Evolutionary conservation across 2,888 invertebrate genomes (phyloP).

Genomic region (Heteromyza rotundicornis): DNA sequence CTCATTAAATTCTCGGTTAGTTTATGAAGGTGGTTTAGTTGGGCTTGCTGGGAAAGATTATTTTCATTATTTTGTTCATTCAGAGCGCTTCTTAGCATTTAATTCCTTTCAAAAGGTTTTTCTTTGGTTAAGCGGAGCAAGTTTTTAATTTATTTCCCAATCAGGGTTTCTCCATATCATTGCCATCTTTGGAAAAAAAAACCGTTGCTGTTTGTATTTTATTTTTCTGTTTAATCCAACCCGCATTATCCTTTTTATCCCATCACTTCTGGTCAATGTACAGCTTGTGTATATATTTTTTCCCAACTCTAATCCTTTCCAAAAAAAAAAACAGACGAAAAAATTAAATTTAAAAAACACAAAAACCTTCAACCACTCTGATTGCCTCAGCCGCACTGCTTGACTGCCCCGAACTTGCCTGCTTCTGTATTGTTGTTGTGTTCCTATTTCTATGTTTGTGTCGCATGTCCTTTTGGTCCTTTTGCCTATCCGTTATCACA

Average conservation of each 20-base stretch:
- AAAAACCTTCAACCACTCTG: not conserved
- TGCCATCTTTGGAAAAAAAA: not conserved
- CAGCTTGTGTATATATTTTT: too few relatives aligned
- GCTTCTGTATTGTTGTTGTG: too few relatives aligned
- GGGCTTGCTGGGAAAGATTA: conserved; percentile 46
- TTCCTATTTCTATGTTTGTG: not conserved
- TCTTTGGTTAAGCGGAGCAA: too few relatives aligned
- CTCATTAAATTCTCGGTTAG: conserved; percentile 47
- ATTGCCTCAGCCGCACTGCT: not conserved
- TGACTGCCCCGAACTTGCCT: too few relatives aligned
- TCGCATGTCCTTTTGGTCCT: conserved; percentile 3
- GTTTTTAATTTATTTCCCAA: not conserved
- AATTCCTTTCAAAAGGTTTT: conserved; percentile 27
- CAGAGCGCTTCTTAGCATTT: conserved; percentile 26
- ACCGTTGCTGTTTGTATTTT: not conserved
- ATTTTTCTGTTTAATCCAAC: conserved; percentile 26
- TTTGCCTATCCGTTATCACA: conserved; percentile 42
- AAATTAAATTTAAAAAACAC: too few relatives aligned
- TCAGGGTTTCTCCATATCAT: not conserved
- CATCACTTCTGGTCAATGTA: conserved; percentile 38
- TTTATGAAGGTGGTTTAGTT: conserved; percentile 45
- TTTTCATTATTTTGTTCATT: conserved; percentile 30
- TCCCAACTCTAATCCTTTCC: conserved; percentile 15
- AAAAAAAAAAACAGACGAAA: conserved; percentile 9
- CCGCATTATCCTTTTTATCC: conserved; percentile 56